These are phyloP conservation scores for Syngnathus acus DNA, from an alignment of 2,797 vertebrate species.

Conservation along the genomic window DNA sequence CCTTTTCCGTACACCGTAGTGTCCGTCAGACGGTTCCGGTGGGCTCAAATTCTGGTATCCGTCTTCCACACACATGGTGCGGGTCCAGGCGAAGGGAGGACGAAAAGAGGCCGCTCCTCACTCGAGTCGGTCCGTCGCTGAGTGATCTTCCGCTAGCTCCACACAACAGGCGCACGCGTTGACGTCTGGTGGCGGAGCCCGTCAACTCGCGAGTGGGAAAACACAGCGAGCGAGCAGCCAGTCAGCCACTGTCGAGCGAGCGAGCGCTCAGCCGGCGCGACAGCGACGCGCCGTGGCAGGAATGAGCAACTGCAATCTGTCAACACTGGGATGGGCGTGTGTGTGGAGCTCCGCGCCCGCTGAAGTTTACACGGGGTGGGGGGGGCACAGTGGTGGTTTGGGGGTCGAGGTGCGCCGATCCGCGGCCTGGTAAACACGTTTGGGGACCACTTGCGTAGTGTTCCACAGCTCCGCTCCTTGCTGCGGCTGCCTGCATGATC, in stretches of 20 bases:
- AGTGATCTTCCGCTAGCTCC: conserved; percentile 54
- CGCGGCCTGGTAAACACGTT: too few relatives aligned
- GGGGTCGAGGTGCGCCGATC: too few relatives aligned
- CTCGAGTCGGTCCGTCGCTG: conserved; percentile 44
- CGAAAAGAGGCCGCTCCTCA: conserved; percentile 31
- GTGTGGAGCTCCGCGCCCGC: conserved; percentile 12
- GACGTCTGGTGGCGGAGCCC: conserved; percentile 35
- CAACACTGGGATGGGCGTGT: conserved; percentile 60
- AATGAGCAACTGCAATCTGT: conserved; percentile 49
- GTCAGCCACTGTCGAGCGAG: not conserved
- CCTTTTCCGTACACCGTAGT: conserved; percentile 43
- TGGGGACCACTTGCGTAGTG: too few relatives aligned
- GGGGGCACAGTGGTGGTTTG: too few relatives aligned
- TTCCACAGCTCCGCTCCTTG: too few relatives aligned
- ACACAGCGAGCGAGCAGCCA: not conserved
- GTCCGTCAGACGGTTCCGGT: conserved; percentile 52
- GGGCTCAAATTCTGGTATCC: conserved; percentile 22
- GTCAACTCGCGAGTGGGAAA: not conserved
- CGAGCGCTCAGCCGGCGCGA: conserved; percentile 10
- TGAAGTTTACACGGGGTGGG: not conserved
- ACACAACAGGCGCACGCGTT: conserved; percentile 33
- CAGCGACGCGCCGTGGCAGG: conserved; percentile 54
- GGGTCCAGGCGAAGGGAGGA: conserved; percentile 12
- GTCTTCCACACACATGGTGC: conserved; percentile 56
- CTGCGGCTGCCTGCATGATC: too few relatives aligned